Conservation (phyloP, 2,888 invertebrate genomes). For the Gisinianus flammeolus region DNA sequence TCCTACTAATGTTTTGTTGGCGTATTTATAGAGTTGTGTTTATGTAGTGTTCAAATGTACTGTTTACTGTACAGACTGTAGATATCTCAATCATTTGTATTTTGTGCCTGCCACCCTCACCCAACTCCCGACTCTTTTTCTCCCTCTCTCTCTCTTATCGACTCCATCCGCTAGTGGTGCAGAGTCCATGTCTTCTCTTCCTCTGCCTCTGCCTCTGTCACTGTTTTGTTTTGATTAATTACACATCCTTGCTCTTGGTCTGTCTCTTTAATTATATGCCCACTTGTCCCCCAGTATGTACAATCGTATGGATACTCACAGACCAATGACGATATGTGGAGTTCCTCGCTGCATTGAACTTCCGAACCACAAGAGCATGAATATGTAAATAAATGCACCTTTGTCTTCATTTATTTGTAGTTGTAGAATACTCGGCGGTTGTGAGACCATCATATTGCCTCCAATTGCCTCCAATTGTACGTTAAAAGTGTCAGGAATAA, state of each 20-base stretch:
- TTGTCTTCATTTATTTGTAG: constrained; percentile 35
- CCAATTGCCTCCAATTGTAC: not conserved
- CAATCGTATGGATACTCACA: not conserved
- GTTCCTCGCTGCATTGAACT: too few relatives aligned
- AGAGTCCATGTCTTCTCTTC: not conserved
- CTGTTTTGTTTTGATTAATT: constrained; percentile 58
- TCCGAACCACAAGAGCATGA: too few relatives aligned
- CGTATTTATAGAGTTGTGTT: not conserved
- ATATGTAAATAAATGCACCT: constrained; percentile 41
- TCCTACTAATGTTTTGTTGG: too few relatives aligned
- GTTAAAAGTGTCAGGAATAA: constrained; percentile 23
- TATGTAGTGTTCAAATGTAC: not conserved
- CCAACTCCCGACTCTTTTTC: constrained; percentile 1
- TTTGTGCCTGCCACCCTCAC: not conserved
- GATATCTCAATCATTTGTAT: constrained; percentile 7
- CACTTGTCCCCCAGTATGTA: constrained; percentile 21
- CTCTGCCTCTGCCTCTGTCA: constrained; percentile 27
- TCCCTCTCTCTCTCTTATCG: constrained; percentile 39
- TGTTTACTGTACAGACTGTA: not conserved
- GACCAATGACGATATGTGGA: not conserved
- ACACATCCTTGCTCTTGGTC: constrained; percentile 39
- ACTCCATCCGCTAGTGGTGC: constrained; percentile 45
- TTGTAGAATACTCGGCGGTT: not conserved
- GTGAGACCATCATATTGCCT: not conserved
- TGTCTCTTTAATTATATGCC: constrained; percentile 50